Base-by-base conservation (phyloP, 2,888 invertebrate genomes). In the Aphodius granarius region DNA sequence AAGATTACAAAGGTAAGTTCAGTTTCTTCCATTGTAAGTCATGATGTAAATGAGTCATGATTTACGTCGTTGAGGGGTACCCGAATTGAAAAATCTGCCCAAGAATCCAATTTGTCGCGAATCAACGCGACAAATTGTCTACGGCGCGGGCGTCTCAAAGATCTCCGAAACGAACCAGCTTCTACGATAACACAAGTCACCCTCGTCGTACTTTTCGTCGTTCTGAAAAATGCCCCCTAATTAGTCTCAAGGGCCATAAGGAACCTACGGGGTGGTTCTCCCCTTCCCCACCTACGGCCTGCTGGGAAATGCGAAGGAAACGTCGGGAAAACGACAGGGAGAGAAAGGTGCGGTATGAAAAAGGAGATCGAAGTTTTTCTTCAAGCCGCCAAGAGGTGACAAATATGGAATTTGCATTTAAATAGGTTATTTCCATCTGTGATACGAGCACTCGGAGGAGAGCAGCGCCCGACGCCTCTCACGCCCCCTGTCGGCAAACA, bases 391-490 rank as follows among this genome's bases (percentile, higher is more conserved):
- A 21, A 83, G 86, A 88, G 88, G 89, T 89, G 90, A 90, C 90
- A 90, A 90, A 90, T 90, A 90, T 89, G 88, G 89, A 90, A 90
- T 91, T 91, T 90, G 90, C 91, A 91, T 91, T 90, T 91, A 90
- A 90, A 91, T 91, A 89, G 90, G 89, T 89, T 89, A 90, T 90
- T 90, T 90, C 90, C 90, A 89, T 90, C 89, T 90, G 89, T 89
- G 89, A 88, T 87, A 86, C 84, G 84, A 83, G 84, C 83, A 82
- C 82, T 81, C 82, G 81, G 68, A 68, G 68, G 68, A 19, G 68
- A 79, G 80, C 68, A 63, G 43, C 63, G 63, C 63, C 72, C 19
- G 78, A 81, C 81, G 43, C 43, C 43, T 43, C 43, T 43, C 81
- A 78, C 79, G 81, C 81, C 82, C 80, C 79, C 82, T 80, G 82